These are phyloP conservation scores for Trachelus troglodyta DNA, from an alignment of 2,888 invertebrate genomes.

Conservation along the genomic window DNA sequence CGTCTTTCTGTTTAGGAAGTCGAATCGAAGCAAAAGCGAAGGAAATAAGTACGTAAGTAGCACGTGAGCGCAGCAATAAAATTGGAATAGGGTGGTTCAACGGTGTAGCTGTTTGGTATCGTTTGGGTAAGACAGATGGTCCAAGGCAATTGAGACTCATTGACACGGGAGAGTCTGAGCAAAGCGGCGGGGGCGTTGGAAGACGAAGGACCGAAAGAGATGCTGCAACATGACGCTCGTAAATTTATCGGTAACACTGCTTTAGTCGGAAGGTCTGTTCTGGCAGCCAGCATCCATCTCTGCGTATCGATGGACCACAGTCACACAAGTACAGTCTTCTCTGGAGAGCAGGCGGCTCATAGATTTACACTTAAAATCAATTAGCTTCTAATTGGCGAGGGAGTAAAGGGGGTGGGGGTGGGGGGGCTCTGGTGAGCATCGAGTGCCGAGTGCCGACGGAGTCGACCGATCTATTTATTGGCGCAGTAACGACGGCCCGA, in stretches of 20 bases:
- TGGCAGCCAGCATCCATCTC: constrained; percentile 1
- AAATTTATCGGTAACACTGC: constrained; percentile 54
- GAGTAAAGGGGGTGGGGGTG: neutral
- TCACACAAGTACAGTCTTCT: too few species aligned
- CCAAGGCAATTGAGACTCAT: constrained; percentile 44
- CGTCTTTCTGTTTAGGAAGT: too few species aligned
- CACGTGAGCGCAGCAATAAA: too few species aligned
- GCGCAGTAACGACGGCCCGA: constrained; percentile 16
- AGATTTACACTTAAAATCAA: constrained; percentile 24
- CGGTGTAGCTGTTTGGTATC: neutral
- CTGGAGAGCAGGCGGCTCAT: constrained; percentile 13
- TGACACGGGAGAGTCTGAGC: constrained; percentile 28
- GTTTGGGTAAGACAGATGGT: constrained; percentile 39
- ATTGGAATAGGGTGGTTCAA: too few species aligned
- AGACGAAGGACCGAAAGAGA: constrained; percentile 23
- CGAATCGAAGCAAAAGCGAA: too few species aligned
- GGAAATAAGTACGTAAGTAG: too few species aligned
- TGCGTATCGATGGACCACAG: too few species aligned
- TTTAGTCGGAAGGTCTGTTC: constrained; percentile 8
- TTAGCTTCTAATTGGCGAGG: constrained; percentile 23
- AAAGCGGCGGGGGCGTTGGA: constrained; percentile 22
- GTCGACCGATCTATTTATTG: constrained; percentile 7
- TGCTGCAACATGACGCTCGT: constrained; percentile 32
- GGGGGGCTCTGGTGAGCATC: neutral
- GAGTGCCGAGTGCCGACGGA: neutral